These are phyloP conservation scores for Cyphomyrmex costatus DNA, from an alignment of 1,140 invertebrate genomes.

Conservation along the genomic window DNA sequence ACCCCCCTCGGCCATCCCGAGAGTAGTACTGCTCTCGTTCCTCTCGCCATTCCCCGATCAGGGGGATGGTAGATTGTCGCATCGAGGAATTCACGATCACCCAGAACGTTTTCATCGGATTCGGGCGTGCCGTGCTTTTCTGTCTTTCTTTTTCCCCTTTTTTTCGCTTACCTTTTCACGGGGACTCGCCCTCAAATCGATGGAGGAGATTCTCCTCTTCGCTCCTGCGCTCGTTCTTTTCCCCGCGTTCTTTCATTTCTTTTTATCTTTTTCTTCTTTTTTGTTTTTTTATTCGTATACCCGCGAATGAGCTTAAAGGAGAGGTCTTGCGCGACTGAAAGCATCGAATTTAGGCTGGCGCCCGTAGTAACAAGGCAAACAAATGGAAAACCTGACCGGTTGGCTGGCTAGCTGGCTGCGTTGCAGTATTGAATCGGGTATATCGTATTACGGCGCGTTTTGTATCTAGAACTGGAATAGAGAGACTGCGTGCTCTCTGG, in stretches of 20 bases:
- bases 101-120: constrained; percentile 64
- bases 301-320: constrained; percentile 47
- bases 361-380: constrained; percentile 54
- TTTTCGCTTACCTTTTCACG: constrained; percentile 38
- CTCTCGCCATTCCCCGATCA: constrained; percentile 9
- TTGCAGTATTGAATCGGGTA: constrained; percentile 53
- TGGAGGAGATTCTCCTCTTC: constrained; percentile 37
- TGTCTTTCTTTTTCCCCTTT: constrained; percentile 6
- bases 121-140: constrained; percentile 41
- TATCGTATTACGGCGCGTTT: constrained; percentile 52
- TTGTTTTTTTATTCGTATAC: constrained; percentile 44
- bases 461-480: constrained; percentile 36
- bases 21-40: constrained; percentile 6
- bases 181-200: constrained; percentile 42
- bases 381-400: constrained; percentile 57
- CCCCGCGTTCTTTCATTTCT: neutral
- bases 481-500: constrained; percentile 7
- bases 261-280: neutral
- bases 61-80: constrained; percentile 58
- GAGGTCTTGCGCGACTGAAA: constrained; percentile 49
- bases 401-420: constrained; percentile 17
- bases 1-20: constrained; percentile 16
- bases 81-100: constrained; percentile 63
- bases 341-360: constrained; percentile 54
- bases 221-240: neutral